phyloP scores from a whole-genome alignment of 2,888 invertebrate species.

The Amphiduros pacificus region DNA sequence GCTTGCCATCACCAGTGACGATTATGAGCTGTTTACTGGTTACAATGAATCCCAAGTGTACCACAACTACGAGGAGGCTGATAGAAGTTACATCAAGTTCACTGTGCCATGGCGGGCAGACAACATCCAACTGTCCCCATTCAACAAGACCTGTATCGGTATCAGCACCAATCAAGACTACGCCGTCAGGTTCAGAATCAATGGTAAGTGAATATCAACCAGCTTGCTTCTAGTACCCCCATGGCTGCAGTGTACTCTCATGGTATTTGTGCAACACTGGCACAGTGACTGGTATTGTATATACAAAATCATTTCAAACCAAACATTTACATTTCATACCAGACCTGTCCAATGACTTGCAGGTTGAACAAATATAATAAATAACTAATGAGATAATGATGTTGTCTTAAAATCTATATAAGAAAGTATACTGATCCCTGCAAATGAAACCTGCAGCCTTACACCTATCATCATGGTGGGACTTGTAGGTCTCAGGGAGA shows the following conservation, averaged over 20 bases:
- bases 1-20: too few relatives aligned
- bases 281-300: background rate
- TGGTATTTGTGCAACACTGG: too few relatives aligned
- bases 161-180: slow-evolving; percentile 44
- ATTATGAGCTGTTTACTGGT: slow-evolving; percentile 31
- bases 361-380: too few relatives aligned
- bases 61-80: slow-evolving; percentile 14
- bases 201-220: slow-evolving; percentile 32
- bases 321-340: background rate
- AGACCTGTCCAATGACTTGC: too few relatives aligned
- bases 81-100: slow-evolving; percentile 14
- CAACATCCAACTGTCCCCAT: slow-evolving; percentile 45
- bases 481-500: too few relatives aligned
- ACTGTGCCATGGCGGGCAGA: slow-evolving; percentile 29
- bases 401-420: too few relatives aligned
- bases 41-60: slow-evolving; percentile 32
- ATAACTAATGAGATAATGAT: too few relatives aligned
- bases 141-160: slow-evolving; percentile 52
- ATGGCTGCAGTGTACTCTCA: too few relatives aligned
- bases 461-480: too few relatives aligned
- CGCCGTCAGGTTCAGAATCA: slow-evolving; percentile 39
- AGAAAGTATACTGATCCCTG: too few relatives aligned
- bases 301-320: background rate
- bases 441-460: too few relatives aligned
- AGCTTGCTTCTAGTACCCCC: background rate